phyloP scores from a whole-genome alignment of 2,797 vertebrate species.

The Potorous gilbertii region DNA sequence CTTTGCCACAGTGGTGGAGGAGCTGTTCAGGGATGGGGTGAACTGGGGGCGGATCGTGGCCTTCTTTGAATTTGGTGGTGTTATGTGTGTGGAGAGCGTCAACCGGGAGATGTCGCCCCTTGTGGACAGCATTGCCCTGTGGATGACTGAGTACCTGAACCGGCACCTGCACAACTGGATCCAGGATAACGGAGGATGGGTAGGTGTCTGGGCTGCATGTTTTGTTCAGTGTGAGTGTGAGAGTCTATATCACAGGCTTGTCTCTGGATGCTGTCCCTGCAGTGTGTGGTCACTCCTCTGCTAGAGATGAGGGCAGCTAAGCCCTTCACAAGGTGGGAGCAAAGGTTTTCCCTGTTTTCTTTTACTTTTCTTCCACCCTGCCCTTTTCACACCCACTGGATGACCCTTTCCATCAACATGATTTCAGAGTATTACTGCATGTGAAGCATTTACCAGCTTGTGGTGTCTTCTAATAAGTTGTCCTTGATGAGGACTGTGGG shows the following conservation, averaged over 20 bases:
- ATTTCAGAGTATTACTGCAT: neutral
- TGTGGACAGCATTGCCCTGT: constrained; percentile 94
- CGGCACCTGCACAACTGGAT: constrained; percentile 96
- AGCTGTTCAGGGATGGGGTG: constrained; percentile 97
- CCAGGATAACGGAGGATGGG: constrained; percentile 99
- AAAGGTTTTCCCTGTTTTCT: neutral
- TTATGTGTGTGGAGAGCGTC: constrained; percentile 96
- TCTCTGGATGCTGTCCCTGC: neutral
- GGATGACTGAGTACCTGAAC: constrained; percentile 99
- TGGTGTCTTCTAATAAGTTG: neutral
- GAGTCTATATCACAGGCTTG: neutral
- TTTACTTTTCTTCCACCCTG: neutral
- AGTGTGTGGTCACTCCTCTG: neutral
- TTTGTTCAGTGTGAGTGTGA: constrained; percentile 7
- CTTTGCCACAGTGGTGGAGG: constrained; percentile 96
- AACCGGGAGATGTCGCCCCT: constrained; percentile 93
- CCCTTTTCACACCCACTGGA: neutral
- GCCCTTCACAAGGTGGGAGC: neutral
- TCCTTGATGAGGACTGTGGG: neutral
- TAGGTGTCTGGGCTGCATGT: constrained; percentile 84
- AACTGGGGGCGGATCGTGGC: constrained; percentile 99
- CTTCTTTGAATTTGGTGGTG: constrained; percentile 98
- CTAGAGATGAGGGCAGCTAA: neutral
- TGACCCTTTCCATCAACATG: neutral
- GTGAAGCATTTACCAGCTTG: neutral